Evolutionary conservation across 2,888 invertebrate species (phyloP).

Genomic region (Chloromyia formosa): DNA sequence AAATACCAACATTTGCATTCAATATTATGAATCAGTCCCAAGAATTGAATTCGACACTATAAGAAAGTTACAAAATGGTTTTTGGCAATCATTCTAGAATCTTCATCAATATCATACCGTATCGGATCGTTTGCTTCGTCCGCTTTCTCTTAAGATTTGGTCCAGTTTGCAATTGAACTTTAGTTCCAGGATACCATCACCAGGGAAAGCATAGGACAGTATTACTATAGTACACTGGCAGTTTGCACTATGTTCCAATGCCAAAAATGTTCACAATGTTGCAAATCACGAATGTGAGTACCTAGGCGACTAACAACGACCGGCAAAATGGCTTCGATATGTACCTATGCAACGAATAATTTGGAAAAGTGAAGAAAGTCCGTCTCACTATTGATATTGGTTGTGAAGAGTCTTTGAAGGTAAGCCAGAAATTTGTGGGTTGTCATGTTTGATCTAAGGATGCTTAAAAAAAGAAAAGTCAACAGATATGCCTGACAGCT

Average conservation of each 20-base stretch:
- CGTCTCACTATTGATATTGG: neutral
- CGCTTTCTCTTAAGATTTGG: constrained; percentile 7
- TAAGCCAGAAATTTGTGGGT: neutral
- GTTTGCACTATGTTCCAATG: neutral
- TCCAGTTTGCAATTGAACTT: constrained; percentile 14
- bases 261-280: constrained; percentile 19
- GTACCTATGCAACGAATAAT: constrained; percentile 11
- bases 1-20: constrained; percentile 21
- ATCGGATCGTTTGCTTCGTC: constrained; percentile 20
- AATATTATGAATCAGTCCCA: constrained; percentile 6
- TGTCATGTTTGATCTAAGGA: too few species aligned
- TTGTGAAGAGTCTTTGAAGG: neutral
- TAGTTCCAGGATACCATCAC: too few species aligned
- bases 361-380: constrained; percentile 9
- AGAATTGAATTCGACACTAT: constrained; percentile 10
- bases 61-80: neutral
- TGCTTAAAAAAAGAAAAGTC: too few species aligned
- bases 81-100: constrained; percentile 24
- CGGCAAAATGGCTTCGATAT: neutral
- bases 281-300: neutral
- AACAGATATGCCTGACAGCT: too few species aligned
- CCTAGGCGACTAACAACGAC: neutral
- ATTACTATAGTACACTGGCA: too few species aligned
- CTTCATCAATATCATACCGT: constrained; percentile 24
- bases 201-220: constrained; percentile 4